Evolutionary conservation across 30 jellyfish, hydroid and myxozoan genomes (phyloP).

Genomic region (Aurelia sp.): DNA sequence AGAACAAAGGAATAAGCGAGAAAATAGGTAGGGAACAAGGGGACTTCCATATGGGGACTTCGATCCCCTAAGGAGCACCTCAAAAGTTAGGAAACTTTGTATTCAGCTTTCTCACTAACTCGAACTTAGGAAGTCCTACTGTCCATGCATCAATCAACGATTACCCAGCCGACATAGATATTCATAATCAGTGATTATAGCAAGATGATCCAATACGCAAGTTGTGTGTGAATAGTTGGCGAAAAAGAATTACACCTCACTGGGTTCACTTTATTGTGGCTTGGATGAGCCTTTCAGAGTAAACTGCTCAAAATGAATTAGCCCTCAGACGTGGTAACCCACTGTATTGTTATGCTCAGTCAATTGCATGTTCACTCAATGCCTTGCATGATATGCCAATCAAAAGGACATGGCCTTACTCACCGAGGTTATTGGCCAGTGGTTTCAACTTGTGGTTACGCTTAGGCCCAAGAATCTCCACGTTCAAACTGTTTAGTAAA

Average conservation of each 20-base stretch:
- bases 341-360: conserved; percentile 30
- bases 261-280: conserved; percentile 47
- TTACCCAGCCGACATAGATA: too few relatives aligned
- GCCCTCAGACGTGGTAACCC: conserved; percentile 67
- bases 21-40: too few relatives aligned
- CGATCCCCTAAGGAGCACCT: too few relatives aligned
- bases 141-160: too few relatives aligned
- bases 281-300: conserved; percentile 60
- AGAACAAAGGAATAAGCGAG: too few relatives aligned
- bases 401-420: conserved; percentile 33
- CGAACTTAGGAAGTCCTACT: too few relatives aligned
- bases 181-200: conserved; percentile 8
- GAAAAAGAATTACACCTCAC: conserved; percentile 21
- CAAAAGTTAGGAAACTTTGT: too few relatives aligned
- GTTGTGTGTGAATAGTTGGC: conserved; percentile 43
- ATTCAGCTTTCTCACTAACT: too few relatives aligned
- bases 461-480: conserved; percentile 33
- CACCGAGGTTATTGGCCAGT: conserved; percentile 38
- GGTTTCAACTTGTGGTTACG: conserved; percentile 19
- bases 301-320: conserved; percentile 33
- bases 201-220: conserved; percentile 29
- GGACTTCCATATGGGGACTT: too few relatives aligned
- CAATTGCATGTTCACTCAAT: conserved; percentile 44
- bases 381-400: conserved; percentile 1
- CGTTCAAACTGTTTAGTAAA: conserved; percentile 23